Base-by-base conservation (phyloP, 1,140 invertebrate species). In the Nasonia vitripennis region DNA sequence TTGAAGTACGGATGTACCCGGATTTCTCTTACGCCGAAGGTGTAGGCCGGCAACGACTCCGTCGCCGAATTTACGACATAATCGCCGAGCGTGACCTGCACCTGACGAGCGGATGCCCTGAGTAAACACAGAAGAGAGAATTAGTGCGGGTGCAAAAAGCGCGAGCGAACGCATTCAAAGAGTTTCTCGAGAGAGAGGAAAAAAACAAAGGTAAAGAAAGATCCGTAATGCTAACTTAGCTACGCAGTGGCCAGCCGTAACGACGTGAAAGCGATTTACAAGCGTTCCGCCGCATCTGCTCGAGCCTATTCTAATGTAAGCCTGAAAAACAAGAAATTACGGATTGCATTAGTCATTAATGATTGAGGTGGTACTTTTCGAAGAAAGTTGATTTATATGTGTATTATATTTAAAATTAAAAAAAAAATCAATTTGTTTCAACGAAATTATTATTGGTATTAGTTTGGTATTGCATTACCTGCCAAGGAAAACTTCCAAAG, bases 221-320 rank as follows among this genome's bases (percentile, higher is more conserved):
- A 37, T 78, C n/a, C n/a, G 45, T 79, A 67, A 81, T 86, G 67
- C 93, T 94, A 93, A 96, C 95, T 95, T 95, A 41, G 97, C 97
- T 67, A 99, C 98, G 92, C 98, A 99, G 93, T 99, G 98, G 4
- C 98, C 98, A 17, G 98, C 98, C 45, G 98, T 99, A 41, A 99
- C 97, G 2, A 99, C 98, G 94, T 99, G 98, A 85, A 97, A 95
- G 75, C 97, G 95, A 88, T 97, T 98, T 87, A 99, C 96, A 85
- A 99, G 94, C 1, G 98, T 98, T 48, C 98, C 98, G 10, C 98
- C 98, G 92, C 98, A 99, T 92, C 98, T 97, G 93, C 94, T 96
- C 84, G 97, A 96, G 90, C 98, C 96, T 82, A 98, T 98, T 89
- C 98, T 94, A 87, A 99, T 98, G 93, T 98, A 98, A 1, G 98